A percentile compares a stretch with the other conserved stretches of the same genome.
phyloP scores from a whole-genome alignment of 2,888 invertebrate genomes.

The Drosophila ustulata region DNA sequence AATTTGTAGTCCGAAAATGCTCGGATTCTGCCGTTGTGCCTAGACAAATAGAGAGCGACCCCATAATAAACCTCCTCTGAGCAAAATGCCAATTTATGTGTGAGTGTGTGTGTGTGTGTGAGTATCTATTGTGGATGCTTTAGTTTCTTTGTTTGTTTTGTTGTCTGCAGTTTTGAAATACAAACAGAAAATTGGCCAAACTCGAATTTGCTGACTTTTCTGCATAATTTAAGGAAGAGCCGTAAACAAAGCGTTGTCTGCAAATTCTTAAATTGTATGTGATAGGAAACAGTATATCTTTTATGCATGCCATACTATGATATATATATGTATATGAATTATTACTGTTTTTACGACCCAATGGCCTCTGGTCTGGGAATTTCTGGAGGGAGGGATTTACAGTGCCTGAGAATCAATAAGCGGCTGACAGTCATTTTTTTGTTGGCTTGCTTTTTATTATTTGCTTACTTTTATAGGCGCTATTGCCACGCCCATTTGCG shows the following conservation, averaged over 20 bases:
- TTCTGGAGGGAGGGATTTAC: slow-evolving; percentile 5
- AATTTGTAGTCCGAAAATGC: slow-evolving; percentile 17
- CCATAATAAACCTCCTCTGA: slow-evolving; percentile 42
- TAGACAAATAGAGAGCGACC: slow-evolving; percentile 39
- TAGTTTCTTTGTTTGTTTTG: slow-evolving; percentile 41
- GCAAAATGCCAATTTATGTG: slow-evolving; percentile 59
- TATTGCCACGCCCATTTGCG: slow-evolving; percentile 50
- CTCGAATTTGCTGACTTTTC: slow-evolving; percentile 70
- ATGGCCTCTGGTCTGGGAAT: slow-evolving; percentile 15
- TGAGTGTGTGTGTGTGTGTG: neutral
- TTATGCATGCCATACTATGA: neutral
- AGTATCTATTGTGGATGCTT: neutral
- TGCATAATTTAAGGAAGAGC: slow-evolving; percentile 44
- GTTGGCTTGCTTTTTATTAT: slow-evolving; percentile 44
- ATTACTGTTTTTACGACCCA: slow-evolving; percentile 51
- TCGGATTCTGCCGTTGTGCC: slow-evolving; percentile 29
- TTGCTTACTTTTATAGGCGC: slow-evolving; percentile 57
- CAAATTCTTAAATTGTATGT: slow-evolving; percentile 44
- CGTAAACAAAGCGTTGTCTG: slow-evolving; percentile 43
- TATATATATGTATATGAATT: slow-evolving; percentile 34
- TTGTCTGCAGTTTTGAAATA: slow-evolving; percentile 67
- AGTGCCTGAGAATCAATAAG: slow-evolving; percentile 45
- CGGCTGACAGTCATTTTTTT: slow-evolving; percentile 28
- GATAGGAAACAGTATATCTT: slow-evolving; percentile 4
- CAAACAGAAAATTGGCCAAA: slow-evolving; percentile 65